A percentile compares a stretch with the other conserved stretches of the same genome.
Conservation (phyloP, 1,140 invertebrate genomes). For the Laupala kohalensis region DNA sequence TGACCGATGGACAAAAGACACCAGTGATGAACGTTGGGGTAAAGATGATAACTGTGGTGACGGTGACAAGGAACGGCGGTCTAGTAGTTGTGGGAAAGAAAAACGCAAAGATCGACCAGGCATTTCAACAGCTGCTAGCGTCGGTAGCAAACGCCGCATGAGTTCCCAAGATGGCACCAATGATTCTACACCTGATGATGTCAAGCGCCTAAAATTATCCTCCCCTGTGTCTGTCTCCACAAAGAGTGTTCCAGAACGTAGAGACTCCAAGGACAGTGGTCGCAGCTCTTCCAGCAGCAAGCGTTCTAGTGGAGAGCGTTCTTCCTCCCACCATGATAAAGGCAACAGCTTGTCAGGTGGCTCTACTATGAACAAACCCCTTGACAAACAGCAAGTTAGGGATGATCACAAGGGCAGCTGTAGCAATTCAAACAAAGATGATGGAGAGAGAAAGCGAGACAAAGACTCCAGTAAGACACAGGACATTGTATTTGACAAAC, state of each 20-base stretch:
- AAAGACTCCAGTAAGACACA: not conserved
- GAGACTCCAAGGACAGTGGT: conserved; percentile 58
- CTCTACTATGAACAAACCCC: no score
- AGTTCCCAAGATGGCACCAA: conserved; percentile 61
- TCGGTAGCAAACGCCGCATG: conserved; percentile 52
- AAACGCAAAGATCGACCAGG: conserved; percentile 17
- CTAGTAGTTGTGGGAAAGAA: conserved; percentile 14
- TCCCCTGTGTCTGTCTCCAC: conserved; percentile 28
- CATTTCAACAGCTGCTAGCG: conserved; percentile 37
- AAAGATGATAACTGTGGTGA: conserved; percentile 25
- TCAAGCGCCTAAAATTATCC: conserved; percentile 53
- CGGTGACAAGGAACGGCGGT: conserved; percentile 15
- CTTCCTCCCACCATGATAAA: conserved; percentile 24
- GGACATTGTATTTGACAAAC: conserved; percentile 2
- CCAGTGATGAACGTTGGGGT: conserved; percentile 21
- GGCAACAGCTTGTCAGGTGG: no score
- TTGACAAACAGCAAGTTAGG: no score
- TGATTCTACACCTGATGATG: conserved; percentile 42
- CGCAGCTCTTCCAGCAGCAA: conserved; percentile 31
- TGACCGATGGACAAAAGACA: conserved; percentile 25
- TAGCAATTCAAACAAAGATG: conserved; percentile 21
- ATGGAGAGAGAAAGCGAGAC: conserved; percentile 29
- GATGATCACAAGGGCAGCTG: conserved; percentile 13
- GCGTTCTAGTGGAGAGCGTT: conserved; percentile 21
- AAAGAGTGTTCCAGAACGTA: conserved; percentile 38